Evolutionary conservation across 2,888 invertebrate genomes (phyloP).

Genomic region (Alcis repandata): DNA sequence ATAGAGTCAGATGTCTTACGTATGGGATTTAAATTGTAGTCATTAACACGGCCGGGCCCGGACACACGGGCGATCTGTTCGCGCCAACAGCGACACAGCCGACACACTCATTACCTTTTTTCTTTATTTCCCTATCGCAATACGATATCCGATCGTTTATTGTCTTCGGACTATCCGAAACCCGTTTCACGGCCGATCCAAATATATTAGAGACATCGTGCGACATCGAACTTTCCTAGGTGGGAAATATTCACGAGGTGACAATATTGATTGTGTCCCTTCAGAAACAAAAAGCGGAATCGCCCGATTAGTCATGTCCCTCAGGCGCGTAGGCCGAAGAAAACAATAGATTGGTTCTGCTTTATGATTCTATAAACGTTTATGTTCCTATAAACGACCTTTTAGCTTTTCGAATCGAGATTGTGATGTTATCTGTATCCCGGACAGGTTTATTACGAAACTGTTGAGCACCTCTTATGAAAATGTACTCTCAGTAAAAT

Average conservation of each 20-base stretch:
- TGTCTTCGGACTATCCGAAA: conserved; percentile 74
- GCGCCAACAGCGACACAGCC: conserved; percentile 71
- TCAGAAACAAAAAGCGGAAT: conserved; percentile 81
- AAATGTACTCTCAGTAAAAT: conserved; percentile 58
- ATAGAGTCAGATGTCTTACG: conserved; percentile 43
- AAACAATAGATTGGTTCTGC: conserved; percentile 83
- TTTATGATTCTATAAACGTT: conserved; percentile 86
- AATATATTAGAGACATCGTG: conserved; percentile 74
- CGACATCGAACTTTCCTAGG: conserved; percentile 54
- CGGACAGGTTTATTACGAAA: conserved; percentile 79
- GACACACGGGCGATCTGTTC: conserved; percentile 67
- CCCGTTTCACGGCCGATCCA: conserved; percentile 81
- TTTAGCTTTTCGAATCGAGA: conserved; percentile 80
- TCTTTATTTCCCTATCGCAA: conserved; percentile 65
- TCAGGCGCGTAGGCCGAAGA: conserved; percentile 77
- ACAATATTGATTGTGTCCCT: conserved; percentile 81
- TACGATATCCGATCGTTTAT: conserved; percentile 83
- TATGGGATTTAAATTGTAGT: conserved; percentile 67
- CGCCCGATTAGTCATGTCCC: conserved; percentile 82
- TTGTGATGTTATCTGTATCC: conserved; percentile 77
- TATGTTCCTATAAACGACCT: conserved; percentile 82
- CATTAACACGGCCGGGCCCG: conserved; percentile 63
- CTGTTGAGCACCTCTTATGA: conserved; percentile 68
- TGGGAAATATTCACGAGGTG: conserved; percentile 80
- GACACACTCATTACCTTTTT: conserved; percentile 83